Percentiles rank a stretch among this genome's conserved stretches.
Conservation (phyloP, 1,140 invertebrate species). For the Philopotamus ludificatus region DNA sequence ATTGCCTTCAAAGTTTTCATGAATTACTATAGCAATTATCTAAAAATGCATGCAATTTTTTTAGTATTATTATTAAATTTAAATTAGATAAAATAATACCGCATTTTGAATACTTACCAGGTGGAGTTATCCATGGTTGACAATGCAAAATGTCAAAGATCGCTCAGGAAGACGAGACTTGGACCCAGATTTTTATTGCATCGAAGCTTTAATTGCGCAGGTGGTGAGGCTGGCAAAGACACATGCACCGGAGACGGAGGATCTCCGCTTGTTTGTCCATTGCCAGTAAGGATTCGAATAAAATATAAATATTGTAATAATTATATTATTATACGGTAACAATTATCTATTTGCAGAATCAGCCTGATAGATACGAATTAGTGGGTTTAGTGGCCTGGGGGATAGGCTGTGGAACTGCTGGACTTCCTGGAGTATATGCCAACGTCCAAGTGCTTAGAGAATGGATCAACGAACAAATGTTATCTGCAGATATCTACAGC, state of each 20-base stretch:
- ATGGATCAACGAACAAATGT: slow-evolving; percentile 46
- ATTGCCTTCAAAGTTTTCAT: no score
- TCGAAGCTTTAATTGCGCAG: slow-evolving; percentile 57
- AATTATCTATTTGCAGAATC: background rate
- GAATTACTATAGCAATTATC: no score
- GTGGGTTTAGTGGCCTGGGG: background rate
- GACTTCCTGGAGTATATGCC: background rate
- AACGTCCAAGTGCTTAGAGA: background rate
- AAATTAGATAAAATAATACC: no score
- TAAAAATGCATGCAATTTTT: no score
- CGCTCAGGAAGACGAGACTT: slow-evolving; percentile 51
- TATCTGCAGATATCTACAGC: no score
- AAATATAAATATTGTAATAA: no score
- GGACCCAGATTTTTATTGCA: slow-evolving; percentile 53
- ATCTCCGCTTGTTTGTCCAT: slow-evolving; percentile 44
- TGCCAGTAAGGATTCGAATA: slow-evolving; percentile 14
- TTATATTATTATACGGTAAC: no score
- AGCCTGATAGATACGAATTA: background rate
- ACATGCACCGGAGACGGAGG: slow-evolving; percentile 49
- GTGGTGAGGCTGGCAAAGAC: slow-evolving; percentile 55
- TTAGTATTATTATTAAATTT: no score
- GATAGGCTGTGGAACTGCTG: background rate
- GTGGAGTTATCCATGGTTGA: slow-evolving; percentile 51
- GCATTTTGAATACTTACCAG: no score
- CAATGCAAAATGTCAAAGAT: slow-evolving; percentile 46